Evolutionary conservation across 2,888 invertebrate species (phyloP).

Genomic region (Agrochola litura): DNA sequence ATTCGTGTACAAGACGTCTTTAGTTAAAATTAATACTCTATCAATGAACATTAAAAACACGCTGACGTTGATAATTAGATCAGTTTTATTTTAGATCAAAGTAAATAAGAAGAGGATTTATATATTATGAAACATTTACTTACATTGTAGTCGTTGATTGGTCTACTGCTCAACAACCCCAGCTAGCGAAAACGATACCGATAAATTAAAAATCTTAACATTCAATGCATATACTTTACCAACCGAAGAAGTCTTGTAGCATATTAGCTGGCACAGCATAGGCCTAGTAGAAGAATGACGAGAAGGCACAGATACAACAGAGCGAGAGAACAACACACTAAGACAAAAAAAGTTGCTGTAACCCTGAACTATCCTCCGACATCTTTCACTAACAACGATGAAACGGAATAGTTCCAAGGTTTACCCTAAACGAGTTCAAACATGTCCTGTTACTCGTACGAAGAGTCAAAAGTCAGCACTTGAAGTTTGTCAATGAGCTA

Average conservation of each 20-base stretch:
- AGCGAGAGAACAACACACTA: not conserved
- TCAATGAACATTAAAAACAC: constrained; percentile 41
- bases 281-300: not conserved
- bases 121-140: not conserved
- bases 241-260: not conserved
- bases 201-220: constrained; percentile 6
- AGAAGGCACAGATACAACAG: not conserved
- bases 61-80: not conserved
- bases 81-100: not conserved
- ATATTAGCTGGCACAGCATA: not conserved
- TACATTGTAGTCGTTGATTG: not conserved
- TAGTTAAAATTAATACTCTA: not conserved
- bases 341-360: not conserved
- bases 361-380: not conserved
- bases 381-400: not conserved
- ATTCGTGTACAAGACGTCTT: constrained; percentile 55
- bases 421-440: not conserved
- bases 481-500: not conserved
- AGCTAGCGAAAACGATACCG: constrained; percentile 26
- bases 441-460: no score
- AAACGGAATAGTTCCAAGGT: not conserved
- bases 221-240: not conserved
- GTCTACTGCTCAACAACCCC: constrained; percentile 1
- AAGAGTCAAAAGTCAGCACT: not conserved
- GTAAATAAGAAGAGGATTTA: not conserved